A percentile compares a stretch with the other conserved stretches of the same genome.
Evolutionary conservation across 1,140 invertebrate species (phyloP).

Genomic region (Monochamus saltuarius): DNA sequence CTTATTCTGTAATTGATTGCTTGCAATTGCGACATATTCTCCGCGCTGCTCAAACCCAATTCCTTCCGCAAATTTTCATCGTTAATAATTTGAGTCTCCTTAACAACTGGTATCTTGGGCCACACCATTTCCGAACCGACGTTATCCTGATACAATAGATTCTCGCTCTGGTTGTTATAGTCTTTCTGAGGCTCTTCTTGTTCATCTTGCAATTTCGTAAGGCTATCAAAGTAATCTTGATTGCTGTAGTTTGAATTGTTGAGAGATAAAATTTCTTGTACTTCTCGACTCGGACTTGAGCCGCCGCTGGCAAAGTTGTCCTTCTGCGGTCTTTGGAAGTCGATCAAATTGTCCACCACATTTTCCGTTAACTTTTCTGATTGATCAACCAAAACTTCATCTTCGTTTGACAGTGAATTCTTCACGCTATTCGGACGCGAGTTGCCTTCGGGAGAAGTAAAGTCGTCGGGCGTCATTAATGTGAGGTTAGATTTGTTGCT

Average conservation of each 20-base stretch:
- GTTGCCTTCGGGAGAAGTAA: constrained; percentile 66
- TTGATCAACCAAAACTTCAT: constrained; percentile 7
- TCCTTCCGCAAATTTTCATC: constrained; percentile 13
- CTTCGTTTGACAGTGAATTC: constrained; percentile 29
- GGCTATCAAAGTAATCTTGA: constrained; percentile 46
- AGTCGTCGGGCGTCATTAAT: constrained; percentile 87
- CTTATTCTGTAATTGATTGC: constrained; percentile 40
- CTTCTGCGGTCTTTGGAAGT: constrained; percentile 45
- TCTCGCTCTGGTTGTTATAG: constrained; percentile 20
- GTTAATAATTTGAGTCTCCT: constrained; percentile 33
- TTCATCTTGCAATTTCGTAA: constrained; percentile 36
- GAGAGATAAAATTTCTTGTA: constrained; percentile 73
- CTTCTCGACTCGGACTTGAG: constrained; percentile 83
- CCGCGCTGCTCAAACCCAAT: constrained; percentile 10
- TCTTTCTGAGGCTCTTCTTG: constrained; percentile 30
- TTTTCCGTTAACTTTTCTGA: constrained; percentile 34
- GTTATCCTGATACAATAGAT: constrained; percentile 21
- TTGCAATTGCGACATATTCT: constrained; percentile 38
- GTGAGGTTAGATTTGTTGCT: constrained; percentile 53
- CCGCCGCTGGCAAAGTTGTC: constrained; percentile 65
- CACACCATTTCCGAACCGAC: constrained; percentile 34
- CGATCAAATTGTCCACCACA: constrained; percentile 34
- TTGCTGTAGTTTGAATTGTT: constrained; percentile 51
- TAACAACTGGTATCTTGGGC: constrained; percentile 54
- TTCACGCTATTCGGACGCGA: constrained; percentile 39